Base-by-base conservation (phyloP, 1,140 invertebrate species). In the Drosophila baimaii region DNA sequence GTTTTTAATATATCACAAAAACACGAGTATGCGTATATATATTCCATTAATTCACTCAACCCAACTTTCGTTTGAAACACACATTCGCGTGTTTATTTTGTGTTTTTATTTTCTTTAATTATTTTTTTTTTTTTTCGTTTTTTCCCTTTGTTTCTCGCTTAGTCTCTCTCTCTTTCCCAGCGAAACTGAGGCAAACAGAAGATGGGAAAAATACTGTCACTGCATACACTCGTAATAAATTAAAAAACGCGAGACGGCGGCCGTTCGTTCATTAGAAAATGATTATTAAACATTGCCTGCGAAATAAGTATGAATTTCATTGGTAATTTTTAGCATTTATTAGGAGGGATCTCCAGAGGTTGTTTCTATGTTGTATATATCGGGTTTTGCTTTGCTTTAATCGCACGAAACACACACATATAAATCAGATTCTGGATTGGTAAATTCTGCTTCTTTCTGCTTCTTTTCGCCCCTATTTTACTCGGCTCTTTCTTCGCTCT, bases 11-110 rank as follows among this genome's bases (percentile, higher is more conserved):
- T 75, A 75, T 75, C 72, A 65, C 72, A 57, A 37, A 64, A 23
- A 52, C 33, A 29, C 39, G n/a, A 37, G 12, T 35, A 39, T 47
- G n/a, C n/a, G 25, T 31, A 43, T 35, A 52, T 66, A 65, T 66
- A 59, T 69, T 68, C 46, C 58, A 78, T 43, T 77, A 71, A 78
- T 77, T 78, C 74, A 77, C 65, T 63, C 73, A 66, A 61, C 56
- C 41, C 63, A 68, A 82, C 79, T 88, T 79, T 82, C 77, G 70
- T 81, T 82, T 77, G 69, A 66, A 77, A 81, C 61, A 81, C 61
- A 77, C n/a, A n/a, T 68, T 81, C 81, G 81, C 81, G 81, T 84
- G 81, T 70, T 88, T 64, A 71, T 65, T 41, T 72, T 77, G 68
- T 72, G 31, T 69, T 61, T 63, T 70, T 44, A 37, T 35, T 66